Evolutionary conservation across 2,888 invertebrate genomes (phyloP).

Genomic region (Stictocephala bisonia): DNA sequence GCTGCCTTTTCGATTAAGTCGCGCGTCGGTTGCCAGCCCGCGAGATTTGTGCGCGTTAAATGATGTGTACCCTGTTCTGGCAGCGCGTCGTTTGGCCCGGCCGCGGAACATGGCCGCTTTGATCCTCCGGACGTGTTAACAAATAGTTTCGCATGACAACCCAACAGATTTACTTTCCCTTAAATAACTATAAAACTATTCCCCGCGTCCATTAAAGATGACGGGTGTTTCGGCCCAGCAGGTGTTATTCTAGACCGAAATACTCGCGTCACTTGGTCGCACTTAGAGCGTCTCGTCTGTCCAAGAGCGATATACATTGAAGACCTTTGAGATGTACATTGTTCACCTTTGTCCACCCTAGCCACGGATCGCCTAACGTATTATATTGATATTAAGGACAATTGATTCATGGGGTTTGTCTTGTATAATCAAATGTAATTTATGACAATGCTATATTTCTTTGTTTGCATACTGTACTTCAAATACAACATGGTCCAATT

Average conservation of each 20-base stretch:
- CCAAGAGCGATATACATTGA: too few species aligned
- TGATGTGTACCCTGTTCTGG: conserved; percentile 47
- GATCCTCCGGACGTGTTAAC: conserved; percentile 44
- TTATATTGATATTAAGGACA: too few species aligned
- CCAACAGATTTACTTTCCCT: conserved; percentile 45
- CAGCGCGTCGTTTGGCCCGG: conserved; percentile 21
- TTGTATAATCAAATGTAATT: too few species aligned
- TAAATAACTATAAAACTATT: conserved; percentile 46
- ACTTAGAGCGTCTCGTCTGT: conserved; percentile 5
- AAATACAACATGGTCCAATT: too few species aligned
- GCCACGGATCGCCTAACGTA: too few species aligned
- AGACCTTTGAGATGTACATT: too few species aligned
- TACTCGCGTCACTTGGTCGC: background rate
- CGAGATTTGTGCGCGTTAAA: conserved; percentile 50
- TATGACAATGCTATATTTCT: too few species aligned
- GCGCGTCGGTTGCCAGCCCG: conserved; percentile 21
- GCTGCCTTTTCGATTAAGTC: conserved; percentile 47
- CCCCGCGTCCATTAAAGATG: conserved; percentile 27
- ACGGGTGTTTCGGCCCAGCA: conserved; percentile 13
- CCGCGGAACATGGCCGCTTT: conserved; percentile 36
- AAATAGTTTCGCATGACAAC: conserved; percentile 44
- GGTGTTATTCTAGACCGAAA: conserved; percentile 10
- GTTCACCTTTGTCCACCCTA: too few species aligned
- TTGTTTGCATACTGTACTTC: too few species aligned
- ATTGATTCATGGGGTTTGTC: too few species aligned